Evolutionary conservation across 2,797 vertebrate species (phyloP).

Genomic region (Coendou prehensilis): DNA sequence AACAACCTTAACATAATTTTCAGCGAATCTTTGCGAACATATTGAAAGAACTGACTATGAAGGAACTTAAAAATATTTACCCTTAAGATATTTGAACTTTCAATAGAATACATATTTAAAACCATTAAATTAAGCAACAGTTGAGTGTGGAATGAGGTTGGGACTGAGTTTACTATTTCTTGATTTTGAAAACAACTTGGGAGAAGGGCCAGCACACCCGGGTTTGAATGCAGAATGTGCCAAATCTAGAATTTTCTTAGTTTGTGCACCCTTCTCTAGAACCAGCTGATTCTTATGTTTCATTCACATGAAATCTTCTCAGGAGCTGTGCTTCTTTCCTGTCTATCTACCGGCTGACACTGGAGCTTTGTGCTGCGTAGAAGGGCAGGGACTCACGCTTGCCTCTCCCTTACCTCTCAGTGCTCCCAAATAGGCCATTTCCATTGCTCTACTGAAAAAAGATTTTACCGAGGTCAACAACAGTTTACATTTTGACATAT

Average conservation of each 20-base stretch:
- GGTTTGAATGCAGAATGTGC: not conserved
- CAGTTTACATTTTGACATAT: not conserved
- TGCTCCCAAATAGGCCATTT: fast-evolving
- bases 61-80: not conserved
- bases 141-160: not conserved
- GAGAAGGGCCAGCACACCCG: fast-evolving
- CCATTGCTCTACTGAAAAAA: not conserved
- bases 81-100: slow-evolving; percentile 22
- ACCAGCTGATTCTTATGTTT: not conserved
- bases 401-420: not conserved
- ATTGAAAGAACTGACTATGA: not conserved
- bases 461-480: not conserved
- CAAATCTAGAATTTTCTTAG: not conserved
- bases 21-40: not conserved
- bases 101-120: not conserved
- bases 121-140: not conserved
- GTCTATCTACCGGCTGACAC: not conserved
- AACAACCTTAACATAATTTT: not conserved
- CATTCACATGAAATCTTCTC: not conserved
- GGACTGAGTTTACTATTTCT: not conserved
- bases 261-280: not conserved
- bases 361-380: fast-evolving
- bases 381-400: not conserved
- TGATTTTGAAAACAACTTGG: not conserved
- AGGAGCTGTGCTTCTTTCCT: not conserved